Base-by-base conservation (phyloP, 2,888 invertebrate species). In the Dasysyrphus albostriatus region DNA sequence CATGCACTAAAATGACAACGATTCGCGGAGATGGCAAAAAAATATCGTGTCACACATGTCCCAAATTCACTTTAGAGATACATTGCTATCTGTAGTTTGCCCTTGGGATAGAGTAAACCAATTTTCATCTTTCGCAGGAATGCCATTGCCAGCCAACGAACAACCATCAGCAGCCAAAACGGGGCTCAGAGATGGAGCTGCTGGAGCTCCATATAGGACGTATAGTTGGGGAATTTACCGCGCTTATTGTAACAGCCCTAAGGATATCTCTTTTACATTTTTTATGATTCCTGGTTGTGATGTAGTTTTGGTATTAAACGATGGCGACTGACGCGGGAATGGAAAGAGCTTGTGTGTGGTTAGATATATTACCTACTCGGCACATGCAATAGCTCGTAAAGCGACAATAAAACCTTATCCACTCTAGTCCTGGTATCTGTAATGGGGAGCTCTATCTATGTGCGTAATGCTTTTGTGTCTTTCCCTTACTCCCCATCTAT, bases 361-460 rank as follows among this genome's bases (percentile, higher is more conserved):
- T 83, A 83, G 65, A 78, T 75, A 87, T 67, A 67, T 49, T 54
- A 54, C 54, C 54, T 29, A 79, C 83, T 49, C 67, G 74, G 77
- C 82, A 87, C 78, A 83, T 67, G 87, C 74, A 83, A 83, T 83
- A 70, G 82, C 78, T 87, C 87, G 87, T 87, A 83, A 87, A 87
- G 78, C 47, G 72, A 75, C 83, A 83, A 87, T 87, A 79, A 79
- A 83, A 83, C 73, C 67, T 69, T 82, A 85, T 82, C 73, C 85
- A 82, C 49, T 67, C 67, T 51, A 24, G 67, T 82, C 61, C 61
- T 67, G 56, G 56, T 63, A 61, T 69, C 42, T 19, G 8, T 29
- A 12, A 39, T 39, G 12, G 1, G 1, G 5, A 10, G 12, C 5
- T 39, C 12, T 39, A 12, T 39, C 3, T 6, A 4, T 81, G 47